These are phyloP conservation scores for Lycia hirtaria DNA, from an alignment of 2,888 invertebrate species.

Conservation along the genomic window DNA sequence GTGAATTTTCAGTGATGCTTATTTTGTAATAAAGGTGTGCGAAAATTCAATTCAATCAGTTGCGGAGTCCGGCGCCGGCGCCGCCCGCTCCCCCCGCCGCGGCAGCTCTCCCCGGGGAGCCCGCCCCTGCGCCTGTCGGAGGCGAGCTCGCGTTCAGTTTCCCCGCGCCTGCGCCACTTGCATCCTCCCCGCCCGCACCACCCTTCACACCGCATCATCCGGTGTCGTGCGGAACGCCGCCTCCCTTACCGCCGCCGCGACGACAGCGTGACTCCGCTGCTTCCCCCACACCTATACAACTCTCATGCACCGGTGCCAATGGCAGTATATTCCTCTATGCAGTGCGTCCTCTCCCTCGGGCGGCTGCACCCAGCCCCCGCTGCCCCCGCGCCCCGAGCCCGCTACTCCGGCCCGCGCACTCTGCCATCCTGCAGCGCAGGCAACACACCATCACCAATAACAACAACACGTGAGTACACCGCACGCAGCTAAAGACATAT, in stretches of 20 bases:
- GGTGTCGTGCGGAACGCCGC: slow-evolving; percentile 66
- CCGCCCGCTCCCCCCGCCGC: slow-evolving; percentile 42
- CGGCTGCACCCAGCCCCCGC: slow-evolving; percentile 58
- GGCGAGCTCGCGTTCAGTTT: slow-evolving; percentile 67
- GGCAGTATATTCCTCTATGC: slow-evolving; percentile 9
- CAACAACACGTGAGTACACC: slow-evolving; percentile 47
- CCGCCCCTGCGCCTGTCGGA: slow-evolving; percentile 10
- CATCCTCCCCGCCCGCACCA: slow-evolving; percentile 61
- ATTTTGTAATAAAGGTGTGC: too few species aligned
- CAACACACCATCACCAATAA: slow-evolving; percentile 55
- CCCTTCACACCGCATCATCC: slow-evolving; percentile 53
- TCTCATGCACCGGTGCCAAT: slow-evolving; percentile 40
- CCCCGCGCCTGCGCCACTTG: slow-evolving; percentile 58
- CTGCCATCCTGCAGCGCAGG: slow-evolving; percentile 75
- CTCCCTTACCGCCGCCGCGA: slow-evolving; percentile 78
- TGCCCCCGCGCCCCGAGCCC: slow-evolving; percentile 73
- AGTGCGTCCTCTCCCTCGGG: slow-evolving; percentile 39
- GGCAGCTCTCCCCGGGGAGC: slow-evolving; percentile 14
- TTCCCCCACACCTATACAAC: slow-evolving; percentile 66
- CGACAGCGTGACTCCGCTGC: slow-evolving; percentile 71
- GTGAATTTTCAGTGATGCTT: too few species aligned
- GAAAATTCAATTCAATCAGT: too few species aligned
- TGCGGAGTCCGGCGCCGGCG: slow-evolving; percentile 70
- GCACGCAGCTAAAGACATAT: too few species aligned
- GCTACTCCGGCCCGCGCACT: slow-evolving; percentile 80